These are phyloP conservation scores for Oryzias dopingdopingensis DNA, from an alignment of 2,797 vertebrate genomes.

Conservation along the genomic window DNA sequence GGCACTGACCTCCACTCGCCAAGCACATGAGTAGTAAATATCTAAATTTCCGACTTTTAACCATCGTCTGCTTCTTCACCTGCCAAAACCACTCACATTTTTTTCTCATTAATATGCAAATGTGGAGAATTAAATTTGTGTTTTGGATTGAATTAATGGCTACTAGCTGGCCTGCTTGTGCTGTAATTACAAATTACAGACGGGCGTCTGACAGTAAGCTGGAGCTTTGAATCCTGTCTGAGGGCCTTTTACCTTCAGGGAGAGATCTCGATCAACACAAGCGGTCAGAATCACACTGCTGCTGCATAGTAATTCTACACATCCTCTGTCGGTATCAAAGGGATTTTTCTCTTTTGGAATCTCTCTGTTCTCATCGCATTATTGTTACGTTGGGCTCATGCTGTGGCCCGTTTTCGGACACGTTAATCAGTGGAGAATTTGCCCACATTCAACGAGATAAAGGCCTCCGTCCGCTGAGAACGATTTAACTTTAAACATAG, in stretches of 20 bases:
- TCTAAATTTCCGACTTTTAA: constrained; percentile 63
- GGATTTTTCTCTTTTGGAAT: constrained; percentile 64
- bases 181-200: constrained; percentile 82
- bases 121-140: constrained; percentile 76
- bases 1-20: constrained; percentile 72
- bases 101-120: constrained; percentile 83
- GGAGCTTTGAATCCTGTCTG: constrained; percentile 68
- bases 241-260: constrained; percentile 68
- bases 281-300: constrained; percentile 58
- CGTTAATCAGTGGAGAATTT: constrained; percentile 69
- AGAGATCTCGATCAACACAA: constrained; percentile 75
- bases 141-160: constrained; percentile 80
- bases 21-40: constrained; percentile 73
- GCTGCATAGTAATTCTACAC: constrained; percentile 64
- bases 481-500: constrained; percentile 48
- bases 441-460: constrained; percentile 56
- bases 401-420: constrained; percentile 48
- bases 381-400: constrained; percentile 39
- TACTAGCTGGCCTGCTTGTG: constrained; percentile 65
- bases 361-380: constrained; percentile 42
- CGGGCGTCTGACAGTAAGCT: constrained; percentile 70
- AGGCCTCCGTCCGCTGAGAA: constrained; percentile 33
- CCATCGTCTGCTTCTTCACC: constrained; percentile 67
- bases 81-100: constrained; percentile 68
- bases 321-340: constrained; percentile 62